Base-by-base conservation (phyloP, 1,140 invertebrate genomes). In the Holcopasites calliopsidis region DNA sequence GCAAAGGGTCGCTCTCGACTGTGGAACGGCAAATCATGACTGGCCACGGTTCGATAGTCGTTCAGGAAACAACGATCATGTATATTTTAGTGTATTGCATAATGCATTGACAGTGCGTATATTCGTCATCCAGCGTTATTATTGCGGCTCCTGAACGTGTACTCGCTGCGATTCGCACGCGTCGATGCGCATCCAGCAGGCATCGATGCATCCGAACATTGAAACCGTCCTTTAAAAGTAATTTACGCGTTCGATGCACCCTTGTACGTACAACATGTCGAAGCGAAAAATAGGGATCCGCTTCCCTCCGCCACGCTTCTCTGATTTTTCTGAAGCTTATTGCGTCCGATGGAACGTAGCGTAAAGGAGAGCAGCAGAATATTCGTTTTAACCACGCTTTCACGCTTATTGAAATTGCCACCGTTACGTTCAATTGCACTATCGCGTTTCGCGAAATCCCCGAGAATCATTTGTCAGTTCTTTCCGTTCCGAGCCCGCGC, bases 41-140 rank as follows among this genome's bases (percentile, higher is more conserved):
- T 7, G 16, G 35, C 28, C 66, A 76, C 57, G 66, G 74, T 76
- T 76, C 65, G 44, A 70, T 76, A 49, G 55, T 7, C n/a, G 54
- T 35, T 13, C 55, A 76, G 74, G 74, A 76, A 76, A 70, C 74
- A 70, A 47, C 66, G 72, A 76, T 76, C 74, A 70, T 76, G 74
- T 70, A 76, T 76, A 76, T 76, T 76, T 76, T 76, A 76, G 55
- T 76, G 35, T 69, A 76, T 60, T 76, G 74, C 74, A 70, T 76
- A 76, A 76, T 76, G 74, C 74, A 76, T 76, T 55, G 74, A 21
- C 33, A 47, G n/a, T 47, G 74, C 74, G 74, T 76, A n/a, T 76
- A 76, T 76, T 76, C 74, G 74, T 76, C 74, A 76, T 76, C 38
- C 55, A 13, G 55, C 62, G 57, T 76, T 61, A 70, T 76, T 70